Evolutionary conservation across 1,140 invertebrate species (phyloP).

Genomic region (Bombus picipes): DNA sequence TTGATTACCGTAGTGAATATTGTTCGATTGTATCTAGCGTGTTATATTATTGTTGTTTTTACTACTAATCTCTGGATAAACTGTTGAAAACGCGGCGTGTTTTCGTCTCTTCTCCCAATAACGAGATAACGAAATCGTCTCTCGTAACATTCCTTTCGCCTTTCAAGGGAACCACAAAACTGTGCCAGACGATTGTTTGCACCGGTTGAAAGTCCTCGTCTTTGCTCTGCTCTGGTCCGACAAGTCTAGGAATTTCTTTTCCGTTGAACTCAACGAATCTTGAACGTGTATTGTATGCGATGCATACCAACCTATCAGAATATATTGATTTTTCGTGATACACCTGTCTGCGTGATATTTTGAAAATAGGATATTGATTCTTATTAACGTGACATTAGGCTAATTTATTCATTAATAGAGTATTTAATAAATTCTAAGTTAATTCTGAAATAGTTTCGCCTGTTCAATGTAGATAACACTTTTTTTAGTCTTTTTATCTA

Average conservation of each 20-base stretch:
- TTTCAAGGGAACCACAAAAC: conserved; percentile 65
- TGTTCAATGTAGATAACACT: neutral
- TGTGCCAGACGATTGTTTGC: conserved; percentile 74
- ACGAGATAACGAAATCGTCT: conserved; percentile 39
- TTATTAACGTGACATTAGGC: neutral
- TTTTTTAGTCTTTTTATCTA: neutral
- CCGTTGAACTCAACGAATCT: conserved; percentile 21
- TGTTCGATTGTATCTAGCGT: conserved; percentile 9
- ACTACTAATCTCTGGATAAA: conserved; percentile 16
- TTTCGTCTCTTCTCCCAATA: neutral
- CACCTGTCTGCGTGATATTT: conserved; percentile 3
- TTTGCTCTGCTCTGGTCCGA: conserved; percentile 31
- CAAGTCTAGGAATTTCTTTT: conserved; percentile 22
- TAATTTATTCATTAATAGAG: too few relatives aligned
- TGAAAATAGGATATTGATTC: conserved; percentile 1
- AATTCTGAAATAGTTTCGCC: neutral
- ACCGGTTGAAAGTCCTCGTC: conserved; percentile 35
- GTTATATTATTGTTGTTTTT: neutral
- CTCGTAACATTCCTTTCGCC: conserved; percentile 76
- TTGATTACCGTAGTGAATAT: conserved; percentile 12
- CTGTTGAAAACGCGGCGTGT: conserved; percentile 12
- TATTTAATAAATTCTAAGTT: neutral
- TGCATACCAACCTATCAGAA: conserved; percentile 4
- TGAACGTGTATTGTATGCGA: neutral
- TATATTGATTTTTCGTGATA: neutral